Evolutionary conservation across 1,140 invertebrate species (phyloP), one percentile per base, ranked within the genome.

Genomic region (Drosophila bocqueti): DNA sequence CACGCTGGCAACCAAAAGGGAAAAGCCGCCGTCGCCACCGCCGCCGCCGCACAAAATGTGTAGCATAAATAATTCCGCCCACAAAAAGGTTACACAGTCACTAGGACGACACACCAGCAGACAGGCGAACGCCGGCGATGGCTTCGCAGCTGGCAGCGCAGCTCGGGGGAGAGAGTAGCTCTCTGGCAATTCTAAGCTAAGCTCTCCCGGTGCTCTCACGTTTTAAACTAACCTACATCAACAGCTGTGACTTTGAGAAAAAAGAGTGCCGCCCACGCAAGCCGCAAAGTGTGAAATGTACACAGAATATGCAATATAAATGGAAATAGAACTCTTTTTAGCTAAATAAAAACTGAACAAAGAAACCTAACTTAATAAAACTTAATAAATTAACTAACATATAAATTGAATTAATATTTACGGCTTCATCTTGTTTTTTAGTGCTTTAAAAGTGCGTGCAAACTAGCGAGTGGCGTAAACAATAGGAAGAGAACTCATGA

Each of bases 1-100:
- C 36, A 57, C 54, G 36, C 46, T 76, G 50, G 55, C 67, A 55
- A 55, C n/a, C 38, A 73, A 47, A 78, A 52, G 67, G 46, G 38
- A 78, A 64, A 61, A 76, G 74, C 63, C 46, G 66, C 65, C 58
- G 59, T 60, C 50, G 24, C n/a, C 42, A 13, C n/a, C 42, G 10
- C 45, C 21, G 45, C 45, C 45, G 46, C 15, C 46, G 24, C 47
- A 80, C 50, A 84, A 80, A 83, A 74, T 86, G 76, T 81, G 85
- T 85, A 85, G 85, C 85, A 89, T 89, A 89, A 89, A 90, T 89
- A 81, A 90, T 89, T 89, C 85, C 85, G 78, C 85, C 85, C 85
- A 82, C 85, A 76, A 74, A 83, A 89, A 89, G 81, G 83, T 89
- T 89, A 89, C 82, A 89, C 83, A 87, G 84, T 89, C 85, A 85